Conservation (phyloP, 2,888 invertebrate species). For the Polydesmus complanatus region DNA sequence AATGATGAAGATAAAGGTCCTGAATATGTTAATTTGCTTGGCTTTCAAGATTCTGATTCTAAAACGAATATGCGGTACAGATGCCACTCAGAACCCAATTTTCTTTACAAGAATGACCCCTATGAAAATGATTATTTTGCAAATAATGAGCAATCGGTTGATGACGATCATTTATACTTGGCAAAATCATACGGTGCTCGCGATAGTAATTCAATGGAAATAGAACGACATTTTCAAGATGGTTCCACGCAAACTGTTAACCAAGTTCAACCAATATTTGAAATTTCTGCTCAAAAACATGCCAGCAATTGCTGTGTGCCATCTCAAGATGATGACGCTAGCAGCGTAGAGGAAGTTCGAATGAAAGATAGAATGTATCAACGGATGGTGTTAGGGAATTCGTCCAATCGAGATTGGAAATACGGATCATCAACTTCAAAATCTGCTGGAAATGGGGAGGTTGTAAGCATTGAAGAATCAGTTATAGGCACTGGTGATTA, state of each 20-base stretch:
- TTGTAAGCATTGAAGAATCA: not conserved
- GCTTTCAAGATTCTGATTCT: not conserved
- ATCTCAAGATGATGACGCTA: not conserved
- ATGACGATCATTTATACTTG: not conserved
- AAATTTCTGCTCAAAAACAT: not conserved
- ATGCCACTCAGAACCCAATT: not conserved
- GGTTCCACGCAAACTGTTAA: slow-evolving; percentile 8
- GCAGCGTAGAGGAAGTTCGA: slow-evolving; percentile 10
- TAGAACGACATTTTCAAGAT: slow-evolving; percentile 11
- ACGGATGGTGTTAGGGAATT: not conserved
- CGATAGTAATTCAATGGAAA: not conserved
- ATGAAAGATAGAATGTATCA: slow-evolving; percentile 10
- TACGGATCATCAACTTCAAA: not conserved
- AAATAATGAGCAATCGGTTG: not conserved
- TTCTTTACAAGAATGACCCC: not conserved
- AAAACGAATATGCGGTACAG: not conserved
- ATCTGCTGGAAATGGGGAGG: not conserved
- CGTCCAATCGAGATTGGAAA: not conserved
- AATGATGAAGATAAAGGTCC: not conserved
- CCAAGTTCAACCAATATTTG: not conserved
- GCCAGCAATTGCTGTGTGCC: not conserved
- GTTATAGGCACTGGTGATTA: not conserved
- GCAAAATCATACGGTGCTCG: not conserved
- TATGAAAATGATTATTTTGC: not conserved
- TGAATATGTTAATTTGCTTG: slow-evolving; percentile 10